Base-by-base conservation (phyloP, 1,140 invertebrate species). In the Diabrotica virgifera region DNA sequence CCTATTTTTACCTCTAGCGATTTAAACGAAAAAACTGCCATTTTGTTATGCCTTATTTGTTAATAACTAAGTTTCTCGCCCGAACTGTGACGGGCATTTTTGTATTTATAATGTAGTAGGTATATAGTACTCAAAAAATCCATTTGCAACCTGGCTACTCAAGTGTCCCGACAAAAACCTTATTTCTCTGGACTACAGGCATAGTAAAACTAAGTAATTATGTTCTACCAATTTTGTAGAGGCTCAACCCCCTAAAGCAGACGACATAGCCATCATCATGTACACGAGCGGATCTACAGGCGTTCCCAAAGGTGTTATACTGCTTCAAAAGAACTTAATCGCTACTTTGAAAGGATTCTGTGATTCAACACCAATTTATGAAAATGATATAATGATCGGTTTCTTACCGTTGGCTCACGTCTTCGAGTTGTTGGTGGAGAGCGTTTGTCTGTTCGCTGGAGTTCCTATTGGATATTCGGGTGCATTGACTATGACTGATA, bases 401-500 rank as follows among this genome's bases (percentile, higher is more conserved):
- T 99, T 97, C 80, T 83, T 99, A 61, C 97, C 97, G 9, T 82
- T 99, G 55, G 97, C 97, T 52, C 98, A 99, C 81, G 96, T 99
- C 2, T 92, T 98, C 71, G 98, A 99, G 81, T 83, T 99, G 52
- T 85, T 95, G 55, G 87, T 89, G 8, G 91, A 92, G 74, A 88
- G 85, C 70, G 84, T 89, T 10, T 90, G 89, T 72, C 81, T 90
- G 50, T 79, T 90, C 51, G 86, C 83, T n/a, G 97, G 96, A 36
- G 88, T 96, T n/a, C 86, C 90, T 5, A 96, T 99, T 77, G 97
- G 97, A 6, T 99, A 99, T 80, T 97, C 95, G 2, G 95, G 95
- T 0, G 92, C 97, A 0, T 81, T 95, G 24, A 99, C 97, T 0
- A 89, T 99, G 83, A 91, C 97, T 51, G 96, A 99, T 79, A 89